Conservation (phyloP, 1,140 invertebrate species). For the Patella vulgata region DNA sequence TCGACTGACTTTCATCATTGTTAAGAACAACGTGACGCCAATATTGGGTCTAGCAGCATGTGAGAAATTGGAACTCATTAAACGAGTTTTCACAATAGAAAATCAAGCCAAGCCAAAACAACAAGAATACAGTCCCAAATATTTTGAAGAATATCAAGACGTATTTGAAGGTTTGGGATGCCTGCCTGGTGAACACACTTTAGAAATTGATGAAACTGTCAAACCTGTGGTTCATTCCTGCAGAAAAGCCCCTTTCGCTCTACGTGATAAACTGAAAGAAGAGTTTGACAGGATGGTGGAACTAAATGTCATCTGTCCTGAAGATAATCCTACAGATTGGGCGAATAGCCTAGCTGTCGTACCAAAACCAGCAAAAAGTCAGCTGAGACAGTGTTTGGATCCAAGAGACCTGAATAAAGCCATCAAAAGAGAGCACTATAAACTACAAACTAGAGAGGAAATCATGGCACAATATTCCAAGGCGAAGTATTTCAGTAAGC, state of each 20-base stretch:
- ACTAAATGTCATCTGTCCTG: no score
- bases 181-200: slow-evolving; percentile 18
- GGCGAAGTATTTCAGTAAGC: slow-evolving; percentile 27
- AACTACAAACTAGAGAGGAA: slow-evolving; percentile 32
- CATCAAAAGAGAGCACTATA: slow-evolving; percentile 55
- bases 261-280: no score
- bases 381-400: slow-evolving; percentile 69
- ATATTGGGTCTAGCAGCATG: slow-evolving; percentile 2
- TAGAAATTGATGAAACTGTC: slow-evolving; percentile 14
- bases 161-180: no score
- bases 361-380: slow-evolving; percentile 46
- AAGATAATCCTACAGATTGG: slow-evolving; percentile 34
- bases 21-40: background rate
- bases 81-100: no score
- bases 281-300: no score
- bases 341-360: slow-evolving; percentile 36
- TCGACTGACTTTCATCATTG: no score
- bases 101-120: no score
- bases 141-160: slow-evolving; percentile 19
- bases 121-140: slow-evolving; percentile 21
- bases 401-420: slow-evolving; percentile 68
- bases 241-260: slow-evolving; percentile 22
- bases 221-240: slow-evolving; percentile 24
- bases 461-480: slow-evolving; percentile 13
- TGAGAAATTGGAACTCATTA: slow-evolving; percentile 11